phyloP scores from a whole-genome alignment of 1,140 invertebrate species.

The Drosophila repletoides region DNA sequence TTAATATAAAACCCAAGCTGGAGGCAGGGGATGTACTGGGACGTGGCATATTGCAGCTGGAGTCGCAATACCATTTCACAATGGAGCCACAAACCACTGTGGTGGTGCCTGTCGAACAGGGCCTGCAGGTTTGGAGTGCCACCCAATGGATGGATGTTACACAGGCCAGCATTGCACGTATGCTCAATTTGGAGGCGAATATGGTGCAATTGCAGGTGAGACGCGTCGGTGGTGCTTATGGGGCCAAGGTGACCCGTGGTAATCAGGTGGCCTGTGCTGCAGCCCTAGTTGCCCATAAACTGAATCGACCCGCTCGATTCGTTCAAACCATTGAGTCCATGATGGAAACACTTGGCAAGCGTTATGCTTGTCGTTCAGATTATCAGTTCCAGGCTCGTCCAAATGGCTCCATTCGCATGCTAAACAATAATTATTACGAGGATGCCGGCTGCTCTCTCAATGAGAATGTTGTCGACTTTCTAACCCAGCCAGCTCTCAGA shows the following conservation, averaged over 20 bases:
- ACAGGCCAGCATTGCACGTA: conserved; percentile 85
- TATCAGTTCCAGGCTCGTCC: conserved; percentile 86
- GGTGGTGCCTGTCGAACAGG: conserved; percentile 84
- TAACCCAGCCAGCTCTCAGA: conserved; percentile 79
- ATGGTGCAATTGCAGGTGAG: conserved; percentile 86
- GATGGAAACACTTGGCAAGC: conserved; percentile 86
- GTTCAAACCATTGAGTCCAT: conserved; percentile 87
- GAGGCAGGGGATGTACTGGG: conserved; percentile 44
- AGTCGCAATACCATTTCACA: conserved; percentile 82
- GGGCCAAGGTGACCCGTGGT: conserved; percentile 86
- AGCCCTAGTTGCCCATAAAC: conserved; percentile 85
- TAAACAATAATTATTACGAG: conserved; percentile 85
- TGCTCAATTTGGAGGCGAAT: conserved; percentile 83
- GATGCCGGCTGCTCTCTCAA: conserved; percentile 86
- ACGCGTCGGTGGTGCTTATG: conserved; percentile 89
- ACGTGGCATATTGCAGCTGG: conserved; percentile 67
- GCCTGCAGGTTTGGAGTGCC: conserved; percentile 85
- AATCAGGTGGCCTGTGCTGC: conserved; percentile 84
- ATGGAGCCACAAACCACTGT: conserved; percentile 87
- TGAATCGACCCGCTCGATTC: conserved; percentile 86
- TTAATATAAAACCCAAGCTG: conserved; percentile 84
- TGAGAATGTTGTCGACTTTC: conserved; percentile 83
- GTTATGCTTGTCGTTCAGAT: conserved; percentile 83
- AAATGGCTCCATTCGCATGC: conserved; percentile 86
- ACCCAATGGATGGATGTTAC: conserved; percentile 87